Percentiles rank a stretch among this genome's conserved stretches.
phyloP scores from a whole-genome alignment of 2,888 invertebrate genomes.

The Sinohyriopsis cumingii region DNA sequence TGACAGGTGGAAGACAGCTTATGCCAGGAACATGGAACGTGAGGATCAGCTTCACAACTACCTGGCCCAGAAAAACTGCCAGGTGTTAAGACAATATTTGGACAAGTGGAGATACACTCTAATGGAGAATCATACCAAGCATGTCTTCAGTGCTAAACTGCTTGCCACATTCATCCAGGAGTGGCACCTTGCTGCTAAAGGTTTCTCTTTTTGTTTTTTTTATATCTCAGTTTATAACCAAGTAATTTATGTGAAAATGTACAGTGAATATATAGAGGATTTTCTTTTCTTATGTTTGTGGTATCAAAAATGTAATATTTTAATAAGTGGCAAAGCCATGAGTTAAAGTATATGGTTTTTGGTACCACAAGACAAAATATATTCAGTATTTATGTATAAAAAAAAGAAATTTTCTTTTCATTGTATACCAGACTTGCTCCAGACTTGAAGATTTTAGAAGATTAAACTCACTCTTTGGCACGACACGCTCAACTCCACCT shows the following conservation, averaged over 20 bases:
- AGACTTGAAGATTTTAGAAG: no score
- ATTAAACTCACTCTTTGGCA: no score
- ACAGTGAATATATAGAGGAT: neutral
- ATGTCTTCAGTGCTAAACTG: constrained; percentile 41
- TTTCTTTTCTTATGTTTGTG: no score
- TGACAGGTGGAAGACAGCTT: constrained; percentile 42
- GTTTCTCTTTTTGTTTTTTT: constrained; percentile 20
- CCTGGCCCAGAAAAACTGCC: constrained; percentile 28
- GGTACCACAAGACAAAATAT: no score
- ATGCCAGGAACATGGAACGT: constrained; percentile 33
- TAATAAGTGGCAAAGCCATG: no score
- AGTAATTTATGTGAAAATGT: neutral
- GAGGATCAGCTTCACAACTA: constrained; percentile 36
- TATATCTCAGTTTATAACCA: neutral
- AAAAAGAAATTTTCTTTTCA: no score
- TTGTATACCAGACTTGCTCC: no score
- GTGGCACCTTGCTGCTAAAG: constrained; percentile 48
- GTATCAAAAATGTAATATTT: no score
- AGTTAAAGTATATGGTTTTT: no score
- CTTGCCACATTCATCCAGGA: constrained; percentile 39
- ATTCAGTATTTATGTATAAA: no score
- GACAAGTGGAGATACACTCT: constrained; percentile 46
- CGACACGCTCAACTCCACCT: no score
- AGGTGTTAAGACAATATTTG: constrained; percentile 33
- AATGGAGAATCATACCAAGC: constrained; percentile 36